Evolutionary conservation across 2,888 invertebrate species (phyloP).

Genomic region (Amorpha juglandis): DNA sequence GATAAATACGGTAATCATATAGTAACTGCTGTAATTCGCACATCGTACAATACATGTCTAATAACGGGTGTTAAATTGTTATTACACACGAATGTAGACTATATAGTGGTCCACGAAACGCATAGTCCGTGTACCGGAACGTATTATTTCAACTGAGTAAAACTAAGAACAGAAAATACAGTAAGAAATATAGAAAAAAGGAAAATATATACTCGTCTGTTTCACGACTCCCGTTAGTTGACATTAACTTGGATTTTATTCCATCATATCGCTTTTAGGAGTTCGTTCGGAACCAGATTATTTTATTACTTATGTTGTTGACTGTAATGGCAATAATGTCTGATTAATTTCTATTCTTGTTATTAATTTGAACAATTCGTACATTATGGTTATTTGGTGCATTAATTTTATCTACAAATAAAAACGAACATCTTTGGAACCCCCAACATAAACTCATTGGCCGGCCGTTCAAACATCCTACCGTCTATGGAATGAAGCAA

Average conservation of each 20-base stretch:
- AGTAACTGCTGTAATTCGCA: neutral
- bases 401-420: too few relatives aligned
- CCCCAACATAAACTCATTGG: too few relatives aligned
- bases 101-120: slow-evolving; percentile 2
- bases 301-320: neutral
- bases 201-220: neutral
- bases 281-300: too few relatives aligned
- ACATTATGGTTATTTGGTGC: too few relatives aligned
- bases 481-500: too few relatives aligned
- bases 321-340: too few relatives aligned
- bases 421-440: too few relatives aligned
- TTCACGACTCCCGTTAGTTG: slow-evolving; percentile 6
- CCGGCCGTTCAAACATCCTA: too few relatives aligned
- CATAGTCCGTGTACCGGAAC: slow-evolving; percentile 10
- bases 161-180: neutral
- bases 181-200: neutral
- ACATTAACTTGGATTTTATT: neutral
- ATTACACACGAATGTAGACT: slow-evolving; percentile 9
- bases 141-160: slow-evolving; percentile 8
- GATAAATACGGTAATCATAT: neutral
- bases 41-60: neutral
- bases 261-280: neutral
- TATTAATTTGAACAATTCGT: too few relatives aligned
- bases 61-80: slow-evolving; percentile 13
- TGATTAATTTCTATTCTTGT: neutral